phyloP scores from a whole-genome alignment of 2,888 invertebrate genomes.

The Dicyrtomina minuta region DNA sequence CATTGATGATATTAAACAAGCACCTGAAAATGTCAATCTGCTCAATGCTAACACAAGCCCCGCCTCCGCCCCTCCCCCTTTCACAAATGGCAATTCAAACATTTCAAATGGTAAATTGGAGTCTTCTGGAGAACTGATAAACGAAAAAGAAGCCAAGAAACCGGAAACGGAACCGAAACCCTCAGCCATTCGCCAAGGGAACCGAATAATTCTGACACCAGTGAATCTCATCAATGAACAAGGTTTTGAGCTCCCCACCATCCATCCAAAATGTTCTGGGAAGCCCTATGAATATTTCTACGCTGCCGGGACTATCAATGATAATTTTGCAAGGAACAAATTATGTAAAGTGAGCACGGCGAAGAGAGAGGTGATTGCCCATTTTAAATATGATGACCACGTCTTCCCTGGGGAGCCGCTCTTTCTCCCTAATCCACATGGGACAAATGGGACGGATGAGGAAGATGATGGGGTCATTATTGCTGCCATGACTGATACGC shows the following conservation, averaged over 20 bases:
- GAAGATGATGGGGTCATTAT: slow-evolving; percentile 60
- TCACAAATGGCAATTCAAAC: too few relatives aligned
- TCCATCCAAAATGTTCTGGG: slow-evolving; percentile 56
- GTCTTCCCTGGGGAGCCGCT: slow-evolving; percentile 57
- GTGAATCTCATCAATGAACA: slow-evolving; percentile 52
- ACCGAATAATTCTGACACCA: slow-evolving; percentile 54
- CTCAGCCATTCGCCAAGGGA: slow-evolving; percentile 56
- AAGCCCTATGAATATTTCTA: slow-evolving; percentile 59
- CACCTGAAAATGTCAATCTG: slow-evolving; percentile 50
- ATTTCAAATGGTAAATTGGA: too few relatives aligned
- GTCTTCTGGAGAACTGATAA: too few relatives aligned
- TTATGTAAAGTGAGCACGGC: slow-evolving; percentile 43
- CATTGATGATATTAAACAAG: slow-evolving; percentile 38
- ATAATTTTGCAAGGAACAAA: slow-evolving; percentile 53
- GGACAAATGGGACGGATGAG: too few relatives aligned
- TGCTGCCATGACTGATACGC: slow-evolving; percentile 53
- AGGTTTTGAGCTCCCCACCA: slow-evolving; percentile 59
- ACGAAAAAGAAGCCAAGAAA: too few relatives aligned
- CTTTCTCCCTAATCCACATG: slow-evolving; percentile 58
- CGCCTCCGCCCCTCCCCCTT: slow-evolving; percentile 5
- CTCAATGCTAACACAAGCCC: slow-evolving; percentile 50
- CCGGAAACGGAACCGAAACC: too few relatives aligned
- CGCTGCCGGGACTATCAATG: slow-evolving; percentile 57
- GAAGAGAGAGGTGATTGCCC: slow-evolving; percentile 41
- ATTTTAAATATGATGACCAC: slow-evolving; percentile 36